Evolutionary conservation across 2,797 vertebrate genomes (phyloP).

Genomic region (Oryzias dopingdopingensis): DNA sequence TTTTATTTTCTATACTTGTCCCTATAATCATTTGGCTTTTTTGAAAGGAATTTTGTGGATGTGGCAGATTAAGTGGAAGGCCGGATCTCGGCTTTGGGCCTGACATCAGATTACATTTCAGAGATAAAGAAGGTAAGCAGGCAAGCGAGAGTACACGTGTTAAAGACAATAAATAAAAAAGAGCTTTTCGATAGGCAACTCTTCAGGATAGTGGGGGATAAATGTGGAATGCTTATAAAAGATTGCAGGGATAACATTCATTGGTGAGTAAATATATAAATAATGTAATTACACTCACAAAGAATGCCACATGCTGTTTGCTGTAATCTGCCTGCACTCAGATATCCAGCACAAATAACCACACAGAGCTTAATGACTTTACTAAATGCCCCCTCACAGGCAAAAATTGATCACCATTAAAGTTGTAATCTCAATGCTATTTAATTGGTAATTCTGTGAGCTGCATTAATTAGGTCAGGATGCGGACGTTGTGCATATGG

Average conservation of each 20-base stretch:
- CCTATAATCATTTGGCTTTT: slow-evolving; percentile 19
- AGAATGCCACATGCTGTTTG: slow-evolving; percentile 33
- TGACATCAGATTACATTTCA: neutral
- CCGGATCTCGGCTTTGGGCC: neutral
- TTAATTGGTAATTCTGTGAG: slow-evolving; percentile 46
- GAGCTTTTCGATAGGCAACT: slow-evolving; percentile 19
- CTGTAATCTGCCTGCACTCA: slow-evolving; percentile 28
- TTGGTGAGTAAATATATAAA: slow-evolving; percentile 15
- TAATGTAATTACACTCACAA: slow-evolving; percentile 15
- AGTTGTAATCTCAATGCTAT: slow-evolving; percentile 47
- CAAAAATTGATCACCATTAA: slow-evolving; percentile 40
- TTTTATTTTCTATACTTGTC: slow-evolving; percentile 13
- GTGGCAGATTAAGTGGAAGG: too few relatives aligned
- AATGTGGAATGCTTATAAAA: slow-evolving; percentile 45
- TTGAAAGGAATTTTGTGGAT: slow-evolving; percentile 1
- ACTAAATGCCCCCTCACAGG: slow-evolving; percentile 28
- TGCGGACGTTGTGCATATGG: slow-evolving; percentile 49
- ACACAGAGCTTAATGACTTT: slow-evolving; percentile 27
- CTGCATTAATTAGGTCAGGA: slow-evolving; percentile 42
- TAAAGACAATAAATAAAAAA: too few relatives aligned
- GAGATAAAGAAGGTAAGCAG: neutral
- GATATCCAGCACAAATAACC: slow-evolving; percentile 38
- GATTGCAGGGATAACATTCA: slow-evolving; percentile 63
- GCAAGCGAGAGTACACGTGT: neutral
- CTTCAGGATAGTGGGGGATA: slow-evolving; percentile 13